phyloP scores from a whole-genome alignment of 2,797 vertebrate species.

The Phaenicophaeus curvirostris region DNA sequence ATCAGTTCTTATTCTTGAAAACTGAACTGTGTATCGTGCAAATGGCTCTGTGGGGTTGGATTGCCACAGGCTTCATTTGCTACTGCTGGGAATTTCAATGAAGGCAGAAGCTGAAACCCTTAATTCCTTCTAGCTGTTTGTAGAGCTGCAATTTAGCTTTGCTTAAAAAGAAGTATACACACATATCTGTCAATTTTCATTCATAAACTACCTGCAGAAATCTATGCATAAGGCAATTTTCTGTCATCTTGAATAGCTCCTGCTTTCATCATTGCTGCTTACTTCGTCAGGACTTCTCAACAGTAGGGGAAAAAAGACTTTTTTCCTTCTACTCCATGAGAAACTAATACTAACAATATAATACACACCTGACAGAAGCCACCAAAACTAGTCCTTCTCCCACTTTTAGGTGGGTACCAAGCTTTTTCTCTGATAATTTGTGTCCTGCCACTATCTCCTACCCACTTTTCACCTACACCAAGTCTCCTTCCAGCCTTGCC shows the following conservation, averaged over 20 bases:
- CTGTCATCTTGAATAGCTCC: neutral
- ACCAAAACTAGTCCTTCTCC: neutral
- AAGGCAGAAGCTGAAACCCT: neutral
- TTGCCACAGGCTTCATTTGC: neutral
- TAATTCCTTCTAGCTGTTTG: neutral
- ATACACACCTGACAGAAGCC: neutral
- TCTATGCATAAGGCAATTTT: neutral
- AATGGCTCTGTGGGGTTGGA: neutral
- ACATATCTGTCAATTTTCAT: too few species aligned
- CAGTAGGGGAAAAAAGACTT: neutral
- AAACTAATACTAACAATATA: neutral
- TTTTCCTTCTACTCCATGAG: neutral
- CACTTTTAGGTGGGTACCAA: neutral
- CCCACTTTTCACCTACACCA: neutral
- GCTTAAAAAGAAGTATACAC: neutral
- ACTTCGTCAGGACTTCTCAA: neutral
- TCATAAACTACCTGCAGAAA: neutral
- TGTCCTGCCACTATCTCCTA: neutral
- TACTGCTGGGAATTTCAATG: neutral
- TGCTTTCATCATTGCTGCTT: neutral
- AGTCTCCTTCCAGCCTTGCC: neutral
- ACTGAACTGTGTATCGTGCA: neutral
- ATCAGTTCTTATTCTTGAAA: neutral
- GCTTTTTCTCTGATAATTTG: neutral
- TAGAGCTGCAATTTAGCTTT: neutral